Evolutionary conservation across 23 tunicate genomes (phyloP), one percentile per base, ranked within the genome.

Genomic region (Styela plicata): DNA sequence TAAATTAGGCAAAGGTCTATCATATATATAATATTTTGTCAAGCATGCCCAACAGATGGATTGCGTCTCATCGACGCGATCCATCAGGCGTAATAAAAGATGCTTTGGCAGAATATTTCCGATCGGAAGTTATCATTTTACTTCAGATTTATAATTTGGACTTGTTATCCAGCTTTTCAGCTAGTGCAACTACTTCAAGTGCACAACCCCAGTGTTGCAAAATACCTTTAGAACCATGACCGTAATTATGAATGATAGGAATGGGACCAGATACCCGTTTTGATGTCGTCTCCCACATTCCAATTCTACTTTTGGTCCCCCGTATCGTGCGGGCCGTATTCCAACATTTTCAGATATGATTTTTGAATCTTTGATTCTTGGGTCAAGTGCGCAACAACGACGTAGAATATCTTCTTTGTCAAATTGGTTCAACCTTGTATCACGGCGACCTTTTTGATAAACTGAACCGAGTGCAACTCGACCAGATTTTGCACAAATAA

Each of bases 161-260:
- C 13, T 44, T 44, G 57, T 13, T 44, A 13, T 13, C 13, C 10
- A 44, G 57, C 7, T 13, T 44, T 13, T 44, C 57, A 44, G 91
- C 87, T 24, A 88, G 28, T 21, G 61, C 25, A 27, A 34, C 69
- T 3, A 82, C 89, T 52, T 81, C 74, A 19, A 81, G 44, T 20
- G 96, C 89, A 81, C 96, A 90, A 3, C 96, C 89, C 82, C 81
- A 80, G 69, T 85, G 89, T 44, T 90, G 96, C 26, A 84, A 85
- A 74, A 85, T 69, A 19, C 96, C 96, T 52, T 77, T 74, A 2
- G 83, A 32, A 24, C 86, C 89, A 33, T 90, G 96, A 2, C 96
- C 96, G 86, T 90, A 90, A 78, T 90, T 90, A 69, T 90, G 96
- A 62, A 90, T 85, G 18, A 90, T 67, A 26, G 93, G 93, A 33